Base-by-base conservation (phyloP, 2,797 vertebrate genomes). In the Chanos chanos region DNA sequence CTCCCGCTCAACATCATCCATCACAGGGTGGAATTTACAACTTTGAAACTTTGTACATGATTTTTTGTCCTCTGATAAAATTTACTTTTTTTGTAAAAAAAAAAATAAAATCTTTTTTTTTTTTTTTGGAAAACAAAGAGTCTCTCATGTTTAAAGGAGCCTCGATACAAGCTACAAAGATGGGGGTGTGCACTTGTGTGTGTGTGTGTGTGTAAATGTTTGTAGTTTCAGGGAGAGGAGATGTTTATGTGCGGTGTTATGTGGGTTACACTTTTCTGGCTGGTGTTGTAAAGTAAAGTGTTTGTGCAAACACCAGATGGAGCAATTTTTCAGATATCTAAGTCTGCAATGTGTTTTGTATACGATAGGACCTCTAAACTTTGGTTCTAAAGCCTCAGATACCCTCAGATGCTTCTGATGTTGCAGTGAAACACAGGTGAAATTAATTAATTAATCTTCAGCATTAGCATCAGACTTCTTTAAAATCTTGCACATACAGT, bases 251-350 rank as follows among this genome's bases (percentile, higher is more conserved):
- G n/a, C n/a, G n/a, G n/a, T n/a, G n/a, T n/a, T n/a, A n/a, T n/a
- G n/a, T n/a, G n/a, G n/a, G n/a, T n/a, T n/a, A n/a, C n/a, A n/a
- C 7, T 33, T 19, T 5, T 19, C 12, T n/a, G 3, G n/a, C n/a
- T 43, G 27, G 25, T 28, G 16, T 6, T 22, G n/a, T 39, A 28
- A 8, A 7, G 7, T 34, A 45, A 53, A 66, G 50, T 30, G 18
- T 45, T 63, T 34, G 34, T 56, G 64, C 31, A 51, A 61, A 78
- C 83, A 83, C 50, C 80, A 87, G 83, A 83, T 86, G 84, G 83
- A 83, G 81, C 82, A 81, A 83, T 87, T 86, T 80, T 77, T 13
- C 4, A 16, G 13, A 2, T 7, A 28, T 16, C n/a, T 27, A 24
- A 8, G 7, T 6, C 25, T 43, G n/a, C 41, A 41, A 27, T 27